Evolutionary conservation across 2,888 invertebrate species (phyloP), one percentile per base, ranked within the genome.

Genomic region (Ophion slaviceki): DNA sequence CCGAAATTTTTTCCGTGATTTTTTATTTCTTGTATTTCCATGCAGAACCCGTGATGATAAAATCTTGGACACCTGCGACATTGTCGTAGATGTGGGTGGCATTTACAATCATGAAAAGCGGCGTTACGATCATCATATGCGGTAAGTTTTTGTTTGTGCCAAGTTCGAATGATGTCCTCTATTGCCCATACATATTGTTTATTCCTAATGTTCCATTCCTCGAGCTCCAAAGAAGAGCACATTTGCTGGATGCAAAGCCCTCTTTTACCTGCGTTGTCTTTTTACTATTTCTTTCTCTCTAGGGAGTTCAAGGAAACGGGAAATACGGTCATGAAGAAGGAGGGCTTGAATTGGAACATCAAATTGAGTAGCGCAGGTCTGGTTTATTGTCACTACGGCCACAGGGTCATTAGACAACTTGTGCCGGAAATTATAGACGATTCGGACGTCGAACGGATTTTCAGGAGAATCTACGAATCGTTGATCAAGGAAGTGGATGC

Each of bases 361-460:
- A 98, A 98, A 93, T 95, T 99, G 76, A 99, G 99, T 94, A 99
- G 99, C 89, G 99, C 99, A 3, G 99, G 99, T 0, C 95, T 99
- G 32, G 94, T 99, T 17, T 99, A 98, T 92, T 96, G 97, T 62
- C 98, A 97, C 93, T 99, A 97, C 93, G 99, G 99, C 0, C 95
- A 97, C 90, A 95, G 96, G 88, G 95, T 99, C 0, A 95, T 99
- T 59, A 94, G 95, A 82, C 94, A 95, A 85, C 92, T 97, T 36
- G 88, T 96, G 40, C 92, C 94, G 7, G 92, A 95, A 61, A 92
- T 95, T 28, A 90, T 94, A 0, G 94, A 94, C 0, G 94, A 95
- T 4, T 93, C 94, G 17, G 95, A 96, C 77, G 90, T 97, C 0
- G 94, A 94, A 84, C 90, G 94, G 0, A 94, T 97, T 17, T 98